Evolutionary conservation across 1,140 invertebrate species (phyloP).

Genomic region (Drosophila funebris): DNA sequence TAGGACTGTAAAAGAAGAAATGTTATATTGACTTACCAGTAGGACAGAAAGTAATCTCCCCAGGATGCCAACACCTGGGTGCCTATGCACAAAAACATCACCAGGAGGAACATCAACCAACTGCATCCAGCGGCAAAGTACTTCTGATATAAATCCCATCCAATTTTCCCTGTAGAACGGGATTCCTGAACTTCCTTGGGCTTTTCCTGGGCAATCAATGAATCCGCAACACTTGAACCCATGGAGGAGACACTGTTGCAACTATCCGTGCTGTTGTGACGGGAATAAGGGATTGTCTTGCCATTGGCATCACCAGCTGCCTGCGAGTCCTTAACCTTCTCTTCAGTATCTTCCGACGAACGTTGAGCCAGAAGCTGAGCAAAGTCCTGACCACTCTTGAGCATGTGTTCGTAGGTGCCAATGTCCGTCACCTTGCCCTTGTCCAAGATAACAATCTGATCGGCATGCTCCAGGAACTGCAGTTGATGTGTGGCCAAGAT

Average conservation of each 20-base stretch:
- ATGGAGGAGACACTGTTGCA: constrained; percentile 79
- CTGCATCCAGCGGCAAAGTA: constrained; percentile 87
- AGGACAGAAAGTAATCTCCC: constrained; percentile 88
- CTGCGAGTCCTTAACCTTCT: neutral
- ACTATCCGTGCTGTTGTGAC: constrained; percentile 77
- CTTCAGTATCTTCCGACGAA: constrained; percentile 65
- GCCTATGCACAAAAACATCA: constrained; percentile 81
- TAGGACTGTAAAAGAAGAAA: neutral
- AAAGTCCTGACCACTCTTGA: constrained; percentile 87
- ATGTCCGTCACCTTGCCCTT: constrained; percentile 85
- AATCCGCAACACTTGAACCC: constrained; percentile 86
- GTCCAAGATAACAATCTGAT: constrained; percentile 89
- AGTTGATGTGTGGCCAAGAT: constrained; percentile 93
- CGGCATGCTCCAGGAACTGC: constrained; percentile 90
- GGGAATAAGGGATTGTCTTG: constrained; percentile 85
- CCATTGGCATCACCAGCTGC: constrained; percentile 67
- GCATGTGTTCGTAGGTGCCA: constrained; percentile 87
- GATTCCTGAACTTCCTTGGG: constrained; percentile 84
- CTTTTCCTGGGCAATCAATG: constrained; percentile 74
- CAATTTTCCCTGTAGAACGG: constrained; percentile 85
- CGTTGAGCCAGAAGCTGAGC: constrained; percentile 85
- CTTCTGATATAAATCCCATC: constrained; percentile 85
- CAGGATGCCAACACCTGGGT: constrained; percentile 87
- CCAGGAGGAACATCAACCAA: constrained; percentile 83
- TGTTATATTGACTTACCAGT: constrained; percentile 84